Evolutionary conservation across 1,140 invertebrate genomes (phyloP).

Genomic region (Euschistus heros): DNA sequence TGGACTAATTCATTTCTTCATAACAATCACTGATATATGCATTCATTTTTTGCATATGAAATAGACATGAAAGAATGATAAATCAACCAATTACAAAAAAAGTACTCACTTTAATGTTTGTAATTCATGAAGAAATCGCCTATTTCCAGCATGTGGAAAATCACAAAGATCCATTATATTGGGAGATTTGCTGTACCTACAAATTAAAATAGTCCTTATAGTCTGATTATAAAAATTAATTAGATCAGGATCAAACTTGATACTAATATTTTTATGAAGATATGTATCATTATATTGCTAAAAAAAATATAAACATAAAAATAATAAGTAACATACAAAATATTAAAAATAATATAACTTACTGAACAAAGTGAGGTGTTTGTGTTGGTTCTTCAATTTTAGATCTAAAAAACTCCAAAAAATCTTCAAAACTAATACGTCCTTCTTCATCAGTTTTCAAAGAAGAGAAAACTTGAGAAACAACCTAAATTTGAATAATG

Average conservation of each 20-base stretch:
- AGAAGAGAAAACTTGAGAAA: conserved; percentile 54
- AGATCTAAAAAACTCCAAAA: conserved; percentile 47
- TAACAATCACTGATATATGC: no score
- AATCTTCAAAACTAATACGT: conserved; percentile 54
- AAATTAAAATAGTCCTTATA: background rate
- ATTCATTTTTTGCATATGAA: no score
- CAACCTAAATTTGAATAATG: conserved; percentile 36
- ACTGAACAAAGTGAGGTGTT: background rate
- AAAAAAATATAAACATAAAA: no score
- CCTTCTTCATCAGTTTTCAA: conserved; percentile 52
- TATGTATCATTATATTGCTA: no score
- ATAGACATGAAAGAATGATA: no score
- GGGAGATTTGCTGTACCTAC: conserved; percentile 2
- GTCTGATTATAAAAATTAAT: no score
- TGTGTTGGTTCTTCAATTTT: conserved; percentile 3
- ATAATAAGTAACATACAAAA: no score
- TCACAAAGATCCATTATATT: conserved; percentile 16
- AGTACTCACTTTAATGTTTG: conserved; percentile 1
- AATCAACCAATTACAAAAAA: no score
- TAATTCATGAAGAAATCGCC: conserved; percentile 6
- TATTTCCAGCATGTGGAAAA: conserved; percentile 9
- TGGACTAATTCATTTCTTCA: no score
- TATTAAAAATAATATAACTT: conserved; percentile 10
- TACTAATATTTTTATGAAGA: no score
- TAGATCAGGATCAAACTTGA: no score